Conservation (phyloP, 2,797 vertebrate genomes). For the Octomys mimax region DNA sequence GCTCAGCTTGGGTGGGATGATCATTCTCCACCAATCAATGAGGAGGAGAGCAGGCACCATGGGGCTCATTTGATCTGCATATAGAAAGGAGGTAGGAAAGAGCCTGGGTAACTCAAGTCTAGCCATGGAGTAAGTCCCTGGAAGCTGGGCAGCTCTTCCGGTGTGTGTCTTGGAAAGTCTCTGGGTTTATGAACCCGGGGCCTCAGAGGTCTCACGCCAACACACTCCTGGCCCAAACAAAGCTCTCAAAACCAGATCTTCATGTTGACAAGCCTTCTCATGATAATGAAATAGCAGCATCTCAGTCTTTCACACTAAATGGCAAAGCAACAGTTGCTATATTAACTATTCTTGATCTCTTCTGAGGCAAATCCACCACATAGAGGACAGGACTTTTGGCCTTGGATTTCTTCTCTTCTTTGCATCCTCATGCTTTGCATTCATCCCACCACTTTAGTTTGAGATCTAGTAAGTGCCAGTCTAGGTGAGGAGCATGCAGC, state of each 20-base stretch:
- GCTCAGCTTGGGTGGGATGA: not conserved
- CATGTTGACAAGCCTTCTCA: not conserved
- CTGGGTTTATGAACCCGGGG: not conserved
- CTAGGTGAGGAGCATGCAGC: not conserved
- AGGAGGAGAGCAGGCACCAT: not conserved
- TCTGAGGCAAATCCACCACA: not conserved
- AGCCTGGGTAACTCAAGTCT: fast-evolving
- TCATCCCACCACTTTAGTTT: not conserved
- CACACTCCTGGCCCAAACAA: not conserved
- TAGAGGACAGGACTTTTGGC: not conserved
- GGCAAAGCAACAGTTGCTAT: not conserved
- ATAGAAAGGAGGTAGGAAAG: not conserved
- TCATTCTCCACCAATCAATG: not conserved
- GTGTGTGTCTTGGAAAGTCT: not conserved
- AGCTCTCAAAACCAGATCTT: not conserved
- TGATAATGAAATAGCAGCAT: not conserved
- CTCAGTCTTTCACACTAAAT: not conserved
- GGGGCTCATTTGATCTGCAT: not conserved
- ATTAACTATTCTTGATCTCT: not conserved
- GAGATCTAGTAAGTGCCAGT: conserved; percentile 13
- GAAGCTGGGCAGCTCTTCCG: not conserved
- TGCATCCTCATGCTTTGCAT: not conserved
- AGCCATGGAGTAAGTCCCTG: not conserved
- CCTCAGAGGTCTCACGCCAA: not conserved
- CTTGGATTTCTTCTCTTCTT: not conserved